Evolutionary conservation across 1,140 invertebrate genomes (phyloP).

Genomic region (Physella acuta): DNA sequence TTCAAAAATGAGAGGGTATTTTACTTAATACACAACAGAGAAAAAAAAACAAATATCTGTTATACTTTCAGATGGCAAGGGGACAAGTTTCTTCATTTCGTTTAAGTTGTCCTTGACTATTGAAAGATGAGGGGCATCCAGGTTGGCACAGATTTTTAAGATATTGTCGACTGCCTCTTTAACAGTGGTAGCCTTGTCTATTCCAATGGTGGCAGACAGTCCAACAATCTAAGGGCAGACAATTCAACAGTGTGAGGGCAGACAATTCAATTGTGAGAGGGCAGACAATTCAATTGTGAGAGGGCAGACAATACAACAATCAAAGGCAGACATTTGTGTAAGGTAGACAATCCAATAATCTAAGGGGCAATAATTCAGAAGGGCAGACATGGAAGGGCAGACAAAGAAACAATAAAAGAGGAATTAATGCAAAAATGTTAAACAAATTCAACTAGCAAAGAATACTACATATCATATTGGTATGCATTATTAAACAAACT

Average conservation of each 20-base stretch:
- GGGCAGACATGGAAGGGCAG: no score
- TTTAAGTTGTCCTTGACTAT: slow-evolving; percentile 39
- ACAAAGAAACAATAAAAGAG: no score
- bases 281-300: no score
- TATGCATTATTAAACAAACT: no score
- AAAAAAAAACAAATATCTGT: neutral
- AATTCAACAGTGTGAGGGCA: neutral
- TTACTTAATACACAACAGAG: neutral
- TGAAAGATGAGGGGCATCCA: slow-evolving; percentile 43
- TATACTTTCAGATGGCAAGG: slow-evolving; percentile 42
- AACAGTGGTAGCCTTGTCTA: slow-evolving; percentile 45
- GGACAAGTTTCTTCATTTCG: slow-evolving; percentile 38
- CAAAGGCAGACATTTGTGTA: no score
- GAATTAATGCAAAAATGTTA: no score
- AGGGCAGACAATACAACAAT: no score
- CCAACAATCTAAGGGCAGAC: slow-evolving; percentile 51
- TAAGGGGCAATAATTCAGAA: no score
- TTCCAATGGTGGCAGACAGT: slow-evolving; percentile 56
- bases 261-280: no score
- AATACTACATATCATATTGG: no score
- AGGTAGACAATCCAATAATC: no score
- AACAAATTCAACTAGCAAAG: no score
- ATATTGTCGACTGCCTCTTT: slow-evolving; percentile 45
- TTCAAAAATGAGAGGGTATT: neutral
- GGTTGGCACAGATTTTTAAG: slow-evolving; percentile 45